Conservation (phyloP, 2,888 invertebrate species). For the Drosophila aldrichi region DNA sequence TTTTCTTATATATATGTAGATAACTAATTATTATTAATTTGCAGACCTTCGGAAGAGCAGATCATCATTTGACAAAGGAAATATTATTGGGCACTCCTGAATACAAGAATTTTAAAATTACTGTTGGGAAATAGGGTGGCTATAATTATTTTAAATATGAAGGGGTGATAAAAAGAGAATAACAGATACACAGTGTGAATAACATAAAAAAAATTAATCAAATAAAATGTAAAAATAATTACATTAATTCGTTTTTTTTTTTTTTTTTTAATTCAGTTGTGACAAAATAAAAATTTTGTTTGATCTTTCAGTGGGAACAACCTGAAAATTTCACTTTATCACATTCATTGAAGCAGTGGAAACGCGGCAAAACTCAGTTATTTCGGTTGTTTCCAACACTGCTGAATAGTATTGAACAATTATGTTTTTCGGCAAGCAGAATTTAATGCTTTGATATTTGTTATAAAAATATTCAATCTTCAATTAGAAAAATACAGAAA, state of each 20-base stretch:
- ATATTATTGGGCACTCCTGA: slow-evolving; percentile 27
- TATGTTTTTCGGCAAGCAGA: slow-evolving; percentile 32
- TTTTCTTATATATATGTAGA: not conserved
- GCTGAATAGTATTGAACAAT: slow-evolving; percentile 26
- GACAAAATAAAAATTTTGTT: not conserved
- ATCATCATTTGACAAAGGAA: slow-evolving; percentile 48
- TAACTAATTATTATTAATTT: not conserved
- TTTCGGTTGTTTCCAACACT: slow-evolving; percentile 15
- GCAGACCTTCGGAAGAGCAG: slow-evolving; percentile 55
- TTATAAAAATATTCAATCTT: slow-evolving; percentile 2
- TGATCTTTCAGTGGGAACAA: not conserved
- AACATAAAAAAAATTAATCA: not conserved
- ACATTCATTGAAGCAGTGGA: not conserved
- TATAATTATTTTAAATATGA: not conserved
- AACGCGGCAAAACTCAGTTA: not conserved
- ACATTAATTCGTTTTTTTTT: not conserved
- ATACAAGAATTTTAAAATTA: slow-evolving; percentile 37
- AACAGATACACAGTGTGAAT: not conserved
- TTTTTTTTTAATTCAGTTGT: not conserved
- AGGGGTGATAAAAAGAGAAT: not conserved
- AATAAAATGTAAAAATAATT: not conserved
- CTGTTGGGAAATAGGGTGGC: slow-evolving; percentile 2
- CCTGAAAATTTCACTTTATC: not conserved
- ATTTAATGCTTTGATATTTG: slow-evolving; percentile 35
- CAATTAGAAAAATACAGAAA: slow-evolving; percentile 28